A percentile compares a stretch with the other conserved stretches of the same genome.
These are phyloP conservation scores for Chrysemys picta DNA, from an alignment of 2,113 vertebrate species.

Conservation along the genomic window DNA sequence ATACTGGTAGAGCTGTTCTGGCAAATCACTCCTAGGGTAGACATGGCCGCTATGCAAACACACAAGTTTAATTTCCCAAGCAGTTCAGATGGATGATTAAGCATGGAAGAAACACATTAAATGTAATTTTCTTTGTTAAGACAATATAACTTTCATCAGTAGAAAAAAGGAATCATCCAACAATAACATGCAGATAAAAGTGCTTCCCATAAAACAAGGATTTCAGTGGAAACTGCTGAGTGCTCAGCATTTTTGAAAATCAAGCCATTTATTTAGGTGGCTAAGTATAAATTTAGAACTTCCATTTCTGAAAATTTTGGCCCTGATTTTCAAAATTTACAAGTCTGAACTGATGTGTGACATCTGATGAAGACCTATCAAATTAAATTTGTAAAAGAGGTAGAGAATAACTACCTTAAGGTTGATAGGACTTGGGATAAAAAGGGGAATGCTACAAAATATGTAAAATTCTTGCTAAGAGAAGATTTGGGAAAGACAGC, in stretches of 20 bases:
- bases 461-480: neutral
- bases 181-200: neutral
- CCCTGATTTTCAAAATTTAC: accelerated
- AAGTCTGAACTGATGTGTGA: neutral
- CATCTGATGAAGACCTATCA: neutral
- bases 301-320: neutral
- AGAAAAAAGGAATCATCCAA: neutral
- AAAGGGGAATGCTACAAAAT: neutral
- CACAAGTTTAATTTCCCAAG: neutral
- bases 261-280: neutral
- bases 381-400: neutral
- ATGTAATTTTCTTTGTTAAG: neutral
- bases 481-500: neutral
- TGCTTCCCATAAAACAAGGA: neutral
- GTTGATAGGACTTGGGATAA: neutral
- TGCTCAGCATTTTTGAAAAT: neutral
- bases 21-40: neutral
- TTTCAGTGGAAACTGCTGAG: neutral
- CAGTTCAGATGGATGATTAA: neutral
- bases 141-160: neutral
- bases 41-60: neutral
- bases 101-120: neutral
- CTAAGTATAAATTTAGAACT: neutral
- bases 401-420: neutral
- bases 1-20: neutral